Percentiles rank a stretch among this genome's conserved stretches.
phyloP scores from a whole-genome alignment of 2,888 invertebrate species.

The Pilophorus perplexus region DNA sequence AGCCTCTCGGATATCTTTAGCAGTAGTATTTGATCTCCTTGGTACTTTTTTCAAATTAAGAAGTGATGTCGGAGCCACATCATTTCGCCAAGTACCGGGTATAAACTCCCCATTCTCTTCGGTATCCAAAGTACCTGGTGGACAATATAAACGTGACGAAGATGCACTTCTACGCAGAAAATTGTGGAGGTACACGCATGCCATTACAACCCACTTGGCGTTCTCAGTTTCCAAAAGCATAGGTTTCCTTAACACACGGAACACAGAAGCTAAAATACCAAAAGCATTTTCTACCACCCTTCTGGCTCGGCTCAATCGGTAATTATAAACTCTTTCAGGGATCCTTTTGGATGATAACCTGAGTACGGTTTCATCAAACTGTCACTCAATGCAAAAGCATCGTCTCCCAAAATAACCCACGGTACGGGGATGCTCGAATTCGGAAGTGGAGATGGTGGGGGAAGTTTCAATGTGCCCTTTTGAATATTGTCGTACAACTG shows the following conservation, averaged over 20 bases:
- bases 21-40: conserved; percentile 12
- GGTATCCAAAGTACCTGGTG: conserved; percentile 14
- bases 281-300: conserved; percentile 28
- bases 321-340: conserved; percentile 13
- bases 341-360: neutral
- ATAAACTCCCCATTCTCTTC: conserved; percentile 4
- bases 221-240: neutral
- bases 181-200: neutral
- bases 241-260: neutral
- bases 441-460: neutral
- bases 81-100: conserved; percentile 13
- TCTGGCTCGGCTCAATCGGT: conserved; percentile 19
- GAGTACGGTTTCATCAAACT: conserved; percentile 19
- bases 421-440: neutral
- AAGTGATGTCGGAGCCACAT: conserved; percentile 6
- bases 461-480: conserved; percentile 44
- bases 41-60: conserved; percentile 1
- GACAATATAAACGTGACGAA: conserved; percentile 3
- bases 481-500: conserved; percentile 44
- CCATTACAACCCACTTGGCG: neutral
- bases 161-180: neutral
- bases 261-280: conserved; percentile 4
- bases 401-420: conserved; percentile 16
- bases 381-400: conserved; percentile 7
- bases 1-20: conserved; percentile 19